Percentiles rank a stretch among this genome's conserved stretches.
These are phyloP conservation scores for Toxotes jaculatrix DNA, from an alignment of 2,113 vertebrate genomes.

Conservation along the genomic window DNA sequence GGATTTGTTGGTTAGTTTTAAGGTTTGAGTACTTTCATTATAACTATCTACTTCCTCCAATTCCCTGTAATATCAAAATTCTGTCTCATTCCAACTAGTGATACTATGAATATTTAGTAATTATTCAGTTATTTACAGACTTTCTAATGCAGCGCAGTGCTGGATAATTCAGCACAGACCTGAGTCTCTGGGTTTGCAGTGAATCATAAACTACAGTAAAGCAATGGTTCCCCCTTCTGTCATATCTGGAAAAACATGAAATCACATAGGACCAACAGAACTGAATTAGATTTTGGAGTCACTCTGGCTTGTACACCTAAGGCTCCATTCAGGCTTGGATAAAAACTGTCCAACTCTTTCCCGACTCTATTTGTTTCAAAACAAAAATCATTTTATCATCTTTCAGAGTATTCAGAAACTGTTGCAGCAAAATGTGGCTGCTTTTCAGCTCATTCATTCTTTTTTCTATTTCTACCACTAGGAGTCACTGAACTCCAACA, in stretches of 20 bases:
- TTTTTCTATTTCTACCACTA: neutral
- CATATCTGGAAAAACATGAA: neutral
- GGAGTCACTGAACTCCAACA: neutral
- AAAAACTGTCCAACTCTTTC: neutral
- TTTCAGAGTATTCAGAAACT: neutral
- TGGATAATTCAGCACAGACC: neutral
- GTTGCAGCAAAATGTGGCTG: neutral
- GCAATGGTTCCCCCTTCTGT: constrained; percentile 21
- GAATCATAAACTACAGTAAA: neutral
- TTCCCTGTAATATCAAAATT: neutral
- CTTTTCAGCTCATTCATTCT: neutral
- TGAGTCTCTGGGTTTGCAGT: neutral
- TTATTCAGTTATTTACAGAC: neutral
- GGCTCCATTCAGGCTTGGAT: neutral
- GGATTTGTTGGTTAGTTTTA: neutral
- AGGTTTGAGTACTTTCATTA: neutral
- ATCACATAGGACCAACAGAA: neutral
- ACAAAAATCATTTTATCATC: neutral
- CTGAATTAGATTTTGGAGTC: neutral
- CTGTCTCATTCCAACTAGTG: neutral
- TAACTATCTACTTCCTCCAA: neutral
- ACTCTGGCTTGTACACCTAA: neutral
- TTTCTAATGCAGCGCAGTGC: neutral
- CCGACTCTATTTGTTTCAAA: neutral
- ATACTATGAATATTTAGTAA: neutral